Evolutionary conservation across 2,797 vertebrate species (phyloP).

Genomic region (Diplodus puntazzo): DNA sequence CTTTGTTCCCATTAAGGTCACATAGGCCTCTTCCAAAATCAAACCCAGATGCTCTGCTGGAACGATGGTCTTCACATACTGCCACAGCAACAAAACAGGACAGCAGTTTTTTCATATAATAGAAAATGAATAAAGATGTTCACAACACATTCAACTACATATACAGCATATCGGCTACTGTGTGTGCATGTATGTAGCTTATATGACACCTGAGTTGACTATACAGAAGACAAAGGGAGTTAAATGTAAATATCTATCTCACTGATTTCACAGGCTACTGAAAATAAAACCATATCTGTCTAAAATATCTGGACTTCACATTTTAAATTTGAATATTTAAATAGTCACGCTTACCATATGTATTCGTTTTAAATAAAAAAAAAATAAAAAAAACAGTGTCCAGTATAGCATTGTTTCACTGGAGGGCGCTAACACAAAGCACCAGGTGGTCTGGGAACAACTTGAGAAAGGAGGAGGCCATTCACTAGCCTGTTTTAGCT

Average conservation of each 20-base stretch:
- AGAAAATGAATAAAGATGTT: not conserved
- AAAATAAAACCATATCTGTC: not conserved
- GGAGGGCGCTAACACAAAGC: conserved; percentile 78
- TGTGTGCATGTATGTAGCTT: not conserved
- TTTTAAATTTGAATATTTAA: conserved; percentile 7
- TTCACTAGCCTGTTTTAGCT: conserved; percentile 80
- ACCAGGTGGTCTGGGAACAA: conserved; percentile 69
- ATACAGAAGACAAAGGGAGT: not conserved
- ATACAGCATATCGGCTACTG: not conserved
- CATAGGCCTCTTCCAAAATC: conserved; percentile 30
- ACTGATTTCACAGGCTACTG: not conserved
- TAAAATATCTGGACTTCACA: not conserved
- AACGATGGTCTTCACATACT: not conserved
- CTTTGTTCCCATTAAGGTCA: conserved; percentile 25
- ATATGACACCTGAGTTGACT: not conserved
- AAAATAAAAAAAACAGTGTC: not conserved
- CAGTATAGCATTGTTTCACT: conserved; percentile 35
- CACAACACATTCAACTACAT: not conserved
- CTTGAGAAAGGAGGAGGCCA: conserved; percentile 80
- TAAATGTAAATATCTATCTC: not conserved
- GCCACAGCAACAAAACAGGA: not conserved
- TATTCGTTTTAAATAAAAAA: not conserved
- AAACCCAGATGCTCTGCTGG: conserved; percentile 17
- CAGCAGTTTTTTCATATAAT: not conserved
- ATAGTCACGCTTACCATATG: not conserved